Percentiles rank a stretch among this genome's conserved stretches.
Evolutionary conservation across 1,140 invertebrate species (phyloP).

Genomic region (Diabrotica undecimpunctata): DNA sequence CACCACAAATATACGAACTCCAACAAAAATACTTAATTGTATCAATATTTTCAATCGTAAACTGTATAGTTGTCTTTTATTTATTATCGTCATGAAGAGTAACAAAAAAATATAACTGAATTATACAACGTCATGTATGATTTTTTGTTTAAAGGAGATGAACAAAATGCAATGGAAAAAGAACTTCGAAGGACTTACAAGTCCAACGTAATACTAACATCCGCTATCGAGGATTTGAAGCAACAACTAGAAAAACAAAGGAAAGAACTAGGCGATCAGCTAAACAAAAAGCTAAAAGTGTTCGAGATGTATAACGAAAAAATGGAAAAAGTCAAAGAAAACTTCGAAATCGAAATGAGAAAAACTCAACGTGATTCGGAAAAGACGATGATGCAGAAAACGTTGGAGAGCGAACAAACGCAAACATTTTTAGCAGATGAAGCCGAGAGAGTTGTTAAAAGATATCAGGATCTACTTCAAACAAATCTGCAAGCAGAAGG

Average conservation of each 20-base stretch:
- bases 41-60: no score
- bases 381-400: conserved; percentile 37
- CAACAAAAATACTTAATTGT: no score
- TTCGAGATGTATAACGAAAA: conserved; percentile 33
- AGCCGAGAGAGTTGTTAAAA: conserved; percentile 24
- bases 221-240: conserved; percentile 31
- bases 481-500: conserved; percentile 36
- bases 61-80: no score
- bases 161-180: conserved; percentile 37
- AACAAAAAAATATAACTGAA: no score
- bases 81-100: no score
- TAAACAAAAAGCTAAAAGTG: conserved; percentile 32
- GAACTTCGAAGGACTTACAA: conserved; percentile 34
- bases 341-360: conserved; percentile 34
- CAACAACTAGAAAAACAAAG: conserved; percentile 35
- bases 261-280: conserved; percentile 32
- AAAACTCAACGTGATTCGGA: conserved; percentile 37
- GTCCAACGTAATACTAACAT: conserved; percentile 31
- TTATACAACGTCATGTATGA: not conserved
- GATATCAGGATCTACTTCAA: conserved; percentile 32
- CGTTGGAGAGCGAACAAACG: conserved; percentile 30
- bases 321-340: conserved; percentile 29
- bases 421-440: conserved; percentile 32
- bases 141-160: conserved; percentile 16
- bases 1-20: no score